Conservation (phyloP, 2,113 vertebrate genomes). For the Psettodes erumei region DNA sequence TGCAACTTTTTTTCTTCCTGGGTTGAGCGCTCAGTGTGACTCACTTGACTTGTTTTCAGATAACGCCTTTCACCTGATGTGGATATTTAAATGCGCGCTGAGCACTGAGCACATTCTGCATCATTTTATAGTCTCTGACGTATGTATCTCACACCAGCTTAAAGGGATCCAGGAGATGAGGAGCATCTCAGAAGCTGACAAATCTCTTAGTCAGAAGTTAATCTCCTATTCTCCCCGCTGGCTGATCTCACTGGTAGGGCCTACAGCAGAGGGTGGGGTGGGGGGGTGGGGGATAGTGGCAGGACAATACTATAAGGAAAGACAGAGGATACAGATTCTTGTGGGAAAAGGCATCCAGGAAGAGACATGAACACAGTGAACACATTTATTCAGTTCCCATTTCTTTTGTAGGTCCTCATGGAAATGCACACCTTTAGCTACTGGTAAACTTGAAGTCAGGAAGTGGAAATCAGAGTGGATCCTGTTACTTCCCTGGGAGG, state of each 20-base stretch:
- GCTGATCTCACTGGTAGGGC: slow-evolving; percentile 47
- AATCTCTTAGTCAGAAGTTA: slow-evolving; percentile 59
- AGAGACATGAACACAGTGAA: slow-evolving; percentile 1
- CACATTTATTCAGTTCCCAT: background rate
- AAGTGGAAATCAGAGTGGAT: background rate
- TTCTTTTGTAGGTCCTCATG: background rate
- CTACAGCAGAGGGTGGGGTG: slow-evolving; percentile 15
- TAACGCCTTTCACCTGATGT: slow-evolving; percentile 23
- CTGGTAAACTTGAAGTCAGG: background rate
- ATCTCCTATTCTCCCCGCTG: slow-evolving; percentile 60
- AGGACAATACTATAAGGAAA: slow-evolving; percentile 17
- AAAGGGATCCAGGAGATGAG: slow-evolving; percentile 37
- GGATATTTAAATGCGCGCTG: slow-evolving; percentile 37
- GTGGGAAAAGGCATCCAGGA: slow-evolving; percentile 13
- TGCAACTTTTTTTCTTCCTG: slow-evolving; percentile 3
- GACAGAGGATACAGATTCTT: background rate
- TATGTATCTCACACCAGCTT: slow-evolving; percentile 35
- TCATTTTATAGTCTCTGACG: slow-evolving; percentile 23
- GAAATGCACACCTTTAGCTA: background rate
- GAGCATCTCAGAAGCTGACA: slow-evolving; percentile 51
- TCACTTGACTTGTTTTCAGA: slow-evolving; percentile 27
- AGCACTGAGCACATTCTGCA: slow-evolving; percentile 1
- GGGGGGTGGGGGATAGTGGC: background rate
- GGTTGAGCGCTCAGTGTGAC: slow-evolving; percentile 27
- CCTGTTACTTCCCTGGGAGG: no score